A percentile compares a stretch with the other conserved stretches of the same genome.
Conservation (phyloP, 2,113 vertebrate species). For the Cercopithecus mona region DNA sequence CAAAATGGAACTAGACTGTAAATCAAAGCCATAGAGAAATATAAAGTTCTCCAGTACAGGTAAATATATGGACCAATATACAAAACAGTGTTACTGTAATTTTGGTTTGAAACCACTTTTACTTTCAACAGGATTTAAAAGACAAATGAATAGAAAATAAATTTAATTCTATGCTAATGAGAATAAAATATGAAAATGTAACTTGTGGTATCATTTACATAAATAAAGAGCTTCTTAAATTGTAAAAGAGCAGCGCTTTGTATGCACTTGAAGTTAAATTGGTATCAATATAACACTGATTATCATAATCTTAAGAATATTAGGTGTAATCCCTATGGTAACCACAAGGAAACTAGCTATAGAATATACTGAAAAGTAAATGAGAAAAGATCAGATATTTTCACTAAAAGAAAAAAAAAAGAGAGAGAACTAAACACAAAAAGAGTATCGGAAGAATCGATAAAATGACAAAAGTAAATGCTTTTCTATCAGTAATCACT, state of each 20-base stretch:
- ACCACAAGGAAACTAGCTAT: background rate
- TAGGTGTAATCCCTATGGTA: background rate
- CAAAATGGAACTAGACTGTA: background rate
- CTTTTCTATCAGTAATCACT: background rate
- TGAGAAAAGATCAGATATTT: background rate
- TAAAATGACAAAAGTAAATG: background rate
- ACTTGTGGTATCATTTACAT: background rate
- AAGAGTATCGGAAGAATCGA: background rate
- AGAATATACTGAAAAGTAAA: background rate
- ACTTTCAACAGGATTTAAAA: background rate
- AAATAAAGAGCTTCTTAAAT: background rate
- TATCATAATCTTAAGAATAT: background rate
- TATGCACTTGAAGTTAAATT: background rate
- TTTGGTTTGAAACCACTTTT: background rate
- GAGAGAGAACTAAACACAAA: background rate
- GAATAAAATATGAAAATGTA: background rate
- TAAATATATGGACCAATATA: background rate
- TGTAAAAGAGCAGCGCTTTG: background rate
- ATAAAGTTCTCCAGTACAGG: background rate
- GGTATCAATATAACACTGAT: background rate
- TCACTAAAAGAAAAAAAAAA: background rate
- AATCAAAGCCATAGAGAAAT: background rate
- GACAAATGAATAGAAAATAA: background rate
- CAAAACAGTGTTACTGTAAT: background rate
- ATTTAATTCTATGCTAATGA: background rate